These are phyloP conservation scores for Micromesistius poutassou DNA, from an alignment of 2,797 vertebrate genomes.

Conservation along the genomic window DNA sequence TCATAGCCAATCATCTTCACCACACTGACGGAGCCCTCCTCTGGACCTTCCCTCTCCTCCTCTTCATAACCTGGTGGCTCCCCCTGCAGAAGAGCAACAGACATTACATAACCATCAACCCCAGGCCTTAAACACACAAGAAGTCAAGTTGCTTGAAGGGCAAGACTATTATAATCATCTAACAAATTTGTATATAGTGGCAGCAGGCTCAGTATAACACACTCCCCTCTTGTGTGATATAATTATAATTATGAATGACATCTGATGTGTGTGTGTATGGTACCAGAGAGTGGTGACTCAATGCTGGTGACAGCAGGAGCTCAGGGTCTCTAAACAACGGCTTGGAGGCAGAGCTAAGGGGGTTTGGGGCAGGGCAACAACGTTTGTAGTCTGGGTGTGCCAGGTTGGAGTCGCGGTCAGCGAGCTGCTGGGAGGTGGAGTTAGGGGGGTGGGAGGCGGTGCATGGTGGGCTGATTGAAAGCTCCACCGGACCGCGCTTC, in stretches of 20 bases:
- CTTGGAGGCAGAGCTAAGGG: background rate
- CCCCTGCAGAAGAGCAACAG: conserved; percentile 47
- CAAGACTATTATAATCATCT: background rate
- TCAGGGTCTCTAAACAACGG: conserved; percentile 22
- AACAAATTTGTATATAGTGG: no score
- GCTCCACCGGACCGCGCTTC: conserved; percentile 50
- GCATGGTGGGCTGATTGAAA: conserved; percentile 35
- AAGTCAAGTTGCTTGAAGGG: background rate
- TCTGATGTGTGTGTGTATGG: background rate
- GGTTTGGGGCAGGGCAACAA: background rate
- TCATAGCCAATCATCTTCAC: conserved; percentile 75
- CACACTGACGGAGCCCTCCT: conserved; percentile 18
- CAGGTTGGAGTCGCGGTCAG: background rate
- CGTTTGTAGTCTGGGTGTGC: background rate
- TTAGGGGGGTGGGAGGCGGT: background rate
- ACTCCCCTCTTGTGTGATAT: no score
- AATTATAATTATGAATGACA: background rate
- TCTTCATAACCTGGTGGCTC: conserved; percentile 24
- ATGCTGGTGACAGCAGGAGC: conserved; percentile 6
- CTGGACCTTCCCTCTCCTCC: conserved; percentile 12
- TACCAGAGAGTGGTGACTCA: conserved; percentile 42
- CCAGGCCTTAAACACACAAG: background rate
- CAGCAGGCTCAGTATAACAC: no score
- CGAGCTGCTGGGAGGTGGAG: background rate
- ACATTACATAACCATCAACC: background rate